Evolutionary conservation across 2,113 vertebrate genomes (phyloP).

Genomic region (Rafetus swinhoei): DNA sequence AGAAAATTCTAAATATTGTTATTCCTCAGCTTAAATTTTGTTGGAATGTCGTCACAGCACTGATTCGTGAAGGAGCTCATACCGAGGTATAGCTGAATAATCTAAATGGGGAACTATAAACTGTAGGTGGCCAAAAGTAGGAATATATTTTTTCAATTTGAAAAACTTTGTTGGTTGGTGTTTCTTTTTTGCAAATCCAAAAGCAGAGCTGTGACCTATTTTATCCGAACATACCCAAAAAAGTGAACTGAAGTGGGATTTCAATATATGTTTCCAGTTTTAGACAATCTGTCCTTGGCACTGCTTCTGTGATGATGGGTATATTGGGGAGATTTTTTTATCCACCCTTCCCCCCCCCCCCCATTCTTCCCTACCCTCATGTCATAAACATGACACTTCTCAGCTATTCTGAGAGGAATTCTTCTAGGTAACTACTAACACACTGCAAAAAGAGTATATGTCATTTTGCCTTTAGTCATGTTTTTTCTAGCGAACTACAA

Average conservation of each 20-base stretch:
- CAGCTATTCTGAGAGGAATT: not conserved
- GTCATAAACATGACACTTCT: not conserved
- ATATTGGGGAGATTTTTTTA: not conserved
- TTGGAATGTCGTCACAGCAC: not conserved
- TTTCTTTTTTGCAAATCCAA: not conserved
- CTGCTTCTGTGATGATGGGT: not conserved
- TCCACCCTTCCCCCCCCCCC: not conserved
- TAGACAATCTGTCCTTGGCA: not conserved
- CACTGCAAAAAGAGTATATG: too few relatives aligned
- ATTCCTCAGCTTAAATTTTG: not conserved
- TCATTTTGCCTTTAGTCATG: not conserved
- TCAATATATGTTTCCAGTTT: not conserved
- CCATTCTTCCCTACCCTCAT: accelerated
- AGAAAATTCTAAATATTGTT: not conserved
- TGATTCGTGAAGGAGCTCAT: not conserved
- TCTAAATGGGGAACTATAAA: not conserved
- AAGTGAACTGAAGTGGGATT: not conserved
- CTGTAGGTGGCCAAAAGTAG: not conserved
- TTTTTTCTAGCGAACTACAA: not conserved
- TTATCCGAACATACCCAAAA: not conserved
- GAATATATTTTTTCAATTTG: not conserved
- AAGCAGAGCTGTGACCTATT: not conserved
- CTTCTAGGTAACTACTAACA: not conserved
- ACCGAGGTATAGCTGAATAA: not conserved
- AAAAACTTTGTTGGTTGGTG: not conserved